Evolutionary conservation across 2,888 invertebrate genomes (phyloP).

Genomic region (Galeopsomyia nigrocyanea): DNA sequence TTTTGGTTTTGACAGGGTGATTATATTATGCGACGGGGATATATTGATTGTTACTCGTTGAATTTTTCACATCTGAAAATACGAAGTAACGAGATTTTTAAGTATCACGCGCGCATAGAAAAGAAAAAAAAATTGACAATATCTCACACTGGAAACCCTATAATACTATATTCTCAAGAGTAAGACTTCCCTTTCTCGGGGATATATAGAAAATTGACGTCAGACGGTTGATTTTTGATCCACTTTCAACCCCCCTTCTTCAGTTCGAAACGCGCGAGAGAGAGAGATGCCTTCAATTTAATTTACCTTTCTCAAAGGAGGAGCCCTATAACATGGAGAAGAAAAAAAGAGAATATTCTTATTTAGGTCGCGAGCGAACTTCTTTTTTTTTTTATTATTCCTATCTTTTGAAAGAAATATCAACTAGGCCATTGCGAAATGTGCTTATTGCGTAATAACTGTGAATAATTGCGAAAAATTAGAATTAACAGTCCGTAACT

Average conservation of each 20-base stretch:
- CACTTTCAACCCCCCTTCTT: neutral
- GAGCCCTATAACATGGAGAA: neutral
- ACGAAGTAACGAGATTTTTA: no score
- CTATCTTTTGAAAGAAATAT: neutral
- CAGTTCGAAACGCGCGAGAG: constrained; percentile 9
- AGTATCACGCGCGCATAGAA: no score
- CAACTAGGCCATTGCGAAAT: constrained; percentile 7
- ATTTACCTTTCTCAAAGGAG: constrained; percentile 22
- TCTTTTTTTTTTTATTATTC: no score
- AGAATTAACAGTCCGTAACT: constrained; percentile 36
- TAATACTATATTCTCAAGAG: constrained; percentile 4
- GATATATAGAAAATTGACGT: constrained; percentile 7
- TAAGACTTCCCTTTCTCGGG: constrained; percentile 7
- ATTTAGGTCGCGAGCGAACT: neutral
- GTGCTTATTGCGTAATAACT: neutral
- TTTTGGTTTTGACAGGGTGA: no score
- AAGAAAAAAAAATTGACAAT: no score
- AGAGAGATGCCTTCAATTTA: constrained; percentile 26
- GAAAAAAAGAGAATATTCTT: constrained; percentile 1
- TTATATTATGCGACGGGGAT: no score
- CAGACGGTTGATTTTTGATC: constrained; percentile 17
- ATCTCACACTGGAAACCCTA: neutral
- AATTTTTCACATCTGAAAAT: no score
- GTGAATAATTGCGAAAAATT: constrained; percentile 15
- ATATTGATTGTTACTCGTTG: no score